Evolutionary conservation across 1,140 invertebrate genomes (phyloP).

Genomic region (Drosophila pallidifrons): DNA sequence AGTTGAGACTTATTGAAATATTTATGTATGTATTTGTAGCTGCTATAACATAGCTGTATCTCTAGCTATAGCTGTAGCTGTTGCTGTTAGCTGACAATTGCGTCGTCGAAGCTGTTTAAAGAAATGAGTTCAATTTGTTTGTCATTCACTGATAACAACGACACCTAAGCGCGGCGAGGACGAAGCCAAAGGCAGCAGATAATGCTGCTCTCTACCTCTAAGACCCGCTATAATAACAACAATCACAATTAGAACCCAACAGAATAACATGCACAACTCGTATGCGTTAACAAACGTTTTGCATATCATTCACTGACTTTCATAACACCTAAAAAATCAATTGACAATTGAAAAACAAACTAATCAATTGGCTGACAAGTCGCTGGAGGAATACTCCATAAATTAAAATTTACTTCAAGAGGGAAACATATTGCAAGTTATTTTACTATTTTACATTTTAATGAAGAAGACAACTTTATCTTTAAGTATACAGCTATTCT

Average conservation of each 20-base stretch:
- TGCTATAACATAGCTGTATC: conserved; percentile 15
- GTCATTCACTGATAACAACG: conserved; percentile 44
- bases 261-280: conserved; percentile 15
- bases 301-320: conserved; percentile 62
- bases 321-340: conserved; percentile 32
- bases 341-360: conserved; percentile 58
- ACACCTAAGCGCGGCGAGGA: conserved; percentile 10
- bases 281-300: conserved; percentile 51
- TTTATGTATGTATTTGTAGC: conserved; percentile 41
- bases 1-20: conserved; percentile 72
- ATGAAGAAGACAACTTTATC: too few species aligned
- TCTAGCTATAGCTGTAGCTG: conserved; percentile 24
- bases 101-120: conserved; percentile 80
- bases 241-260: neutral
- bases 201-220: conserved; percentile 44
- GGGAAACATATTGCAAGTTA: too few species aligned
- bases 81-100: conserved; percentile 56
- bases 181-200: conserved; percentile 33
- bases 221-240: conserved; percentile 22
- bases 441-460: too few species aligned
- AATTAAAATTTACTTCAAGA: neutral
- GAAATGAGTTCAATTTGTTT: conserved; percentile 83
- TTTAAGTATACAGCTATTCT: too few species aligned
- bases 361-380: conserved; percentile 62
- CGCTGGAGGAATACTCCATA: neutral